Evolutionary conservation across 2,888 invertebrate species (phyloP), one percentile per base, ranked within the genome.

Genomic region (Eilema depressum): DNA sequence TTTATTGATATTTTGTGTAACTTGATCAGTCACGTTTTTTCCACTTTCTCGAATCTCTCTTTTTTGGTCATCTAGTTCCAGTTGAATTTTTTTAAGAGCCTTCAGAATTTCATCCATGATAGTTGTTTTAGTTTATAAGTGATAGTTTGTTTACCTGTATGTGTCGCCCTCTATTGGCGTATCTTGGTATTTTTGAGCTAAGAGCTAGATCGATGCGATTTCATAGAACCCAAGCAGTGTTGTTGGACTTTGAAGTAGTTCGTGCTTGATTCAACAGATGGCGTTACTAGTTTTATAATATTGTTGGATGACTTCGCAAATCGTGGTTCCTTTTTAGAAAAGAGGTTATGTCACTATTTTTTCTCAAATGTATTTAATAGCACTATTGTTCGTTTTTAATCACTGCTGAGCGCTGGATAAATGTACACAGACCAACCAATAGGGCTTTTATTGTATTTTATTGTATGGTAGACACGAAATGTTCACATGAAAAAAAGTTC

Each of bases 1-100:
- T 33, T 59, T 66, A 25, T 57, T 66, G 14, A 66, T 60, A 60
- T 66, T 66, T 66, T 66, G 66, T 60, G 66, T 66, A 47, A 67
- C 67, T 28, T 67, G 67, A 53, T 61, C 61, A 14, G 62, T 62
- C 26, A 67, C 53, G 25, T 3, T 33, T 33, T 33, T 33, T 33
- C 33, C 33, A 33, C 8, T 33, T 33, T 33, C 33, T 41, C 60
- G 60, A 61, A 61, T 61, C 28, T 61, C 60, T 28, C 17, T 28
- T 14, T 30, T 61, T 61, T 61, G 60, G 1, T 63, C 63, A 41
- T 63, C 63, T 25, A 63, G 41, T 41, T 63, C 63, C 25, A 41
- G 12, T 41, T 63, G 63, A 41, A 63, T 63, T 63, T 41, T 41
- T 63, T 25, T 25, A 33, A 41, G 63, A 41, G 41, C 63, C 10